Evolutionary conservation across 2,797 vertebrate genomes (phyloP).

Genomic region (Channallabes apus): DNA sequence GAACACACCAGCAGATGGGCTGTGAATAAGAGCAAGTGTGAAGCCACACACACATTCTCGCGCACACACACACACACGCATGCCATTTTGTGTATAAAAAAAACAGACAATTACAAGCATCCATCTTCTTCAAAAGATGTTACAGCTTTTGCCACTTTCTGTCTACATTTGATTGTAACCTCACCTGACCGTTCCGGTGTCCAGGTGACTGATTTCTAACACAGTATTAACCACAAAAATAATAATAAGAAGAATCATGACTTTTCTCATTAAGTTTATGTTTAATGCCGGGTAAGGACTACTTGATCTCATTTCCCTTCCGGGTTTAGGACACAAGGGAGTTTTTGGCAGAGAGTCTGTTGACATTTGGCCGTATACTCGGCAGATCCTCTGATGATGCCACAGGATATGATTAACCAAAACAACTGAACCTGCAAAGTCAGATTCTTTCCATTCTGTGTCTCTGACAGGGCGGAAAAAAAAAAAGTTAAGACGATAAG

Average conservation of each 20-base stretch:
- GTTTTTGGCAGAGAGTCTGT: neutral
- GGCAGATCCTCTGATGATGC: neutral
- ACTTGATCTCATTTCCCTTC: conserved; percentile 21
- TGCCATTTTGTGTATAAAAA: conserved; percentile 13
- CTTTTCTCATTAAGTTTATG: neutral
- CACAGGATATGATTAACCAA: neutral
- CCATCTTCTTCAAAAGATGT: conserved; percentile 49
- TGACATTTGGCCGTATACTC: conserved; percentile 13
- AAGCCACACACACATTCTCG: conserved; percentile 38
- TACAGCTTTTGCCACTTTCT: conserved; percentile 42
- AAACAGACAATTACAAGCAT: conserved; percentile 38
- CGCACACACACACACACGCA: neutral
- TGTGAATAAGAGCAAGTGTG: conserved; percentile 59
- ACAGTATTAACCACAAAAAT: neutral
- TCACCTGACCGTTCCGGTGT: neutral
- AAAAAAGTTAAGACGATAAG: neutral
- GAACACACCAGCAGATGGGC: conserved; percentile 63
- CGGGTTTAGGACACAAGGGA: neutral
- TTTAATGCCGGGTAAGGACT: conserved; percentile 11
- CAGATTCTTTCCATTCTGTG: conserved; percentile 29
- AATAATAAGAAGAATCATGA: neutral
- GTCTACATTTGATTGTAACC: conserved; percentile 48
- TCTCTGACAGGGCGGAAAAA: neutral
- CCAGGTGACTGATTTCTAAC: neutral
- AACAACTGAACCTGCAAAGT: neutral